These are phyloP conservation scores for Turritopsis dohrnii DNA, from an alignment of 30 jellyfish, hydroid and myxozoan species.

Conservation along the genomic window DNA sequence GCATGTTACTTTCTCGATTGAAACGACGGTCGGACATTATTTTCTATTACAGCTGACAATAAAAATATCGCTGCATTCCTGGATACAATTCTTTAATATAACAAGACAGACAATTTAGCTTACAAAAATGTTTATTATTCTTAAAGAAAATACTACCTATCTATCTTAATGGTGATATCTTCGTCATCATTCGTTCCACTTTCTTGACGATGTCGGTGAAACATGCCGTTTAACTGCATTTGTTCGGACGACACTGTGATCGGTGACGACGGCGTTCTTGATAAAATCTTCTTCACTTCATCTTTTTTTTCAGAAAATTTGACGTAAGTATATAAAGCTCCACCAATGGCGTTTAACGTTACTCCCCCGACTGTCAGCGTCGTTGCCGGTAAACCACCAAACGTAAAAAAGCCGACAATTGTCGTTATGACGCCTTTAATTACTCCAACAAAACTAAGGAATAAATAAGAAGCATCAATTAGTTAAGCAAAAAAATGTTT, in stretches of 20 bases:
- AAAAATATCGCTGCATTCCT: no score
- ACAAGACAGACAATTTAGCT: background rate
- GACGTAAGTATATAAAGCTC: slow-evolving; percentile 57
- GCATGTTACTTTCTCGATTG: no score
- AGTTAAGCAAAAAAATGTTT: background rate
- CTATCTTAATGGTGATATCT: background rate
- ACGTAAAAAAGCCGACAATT: slow-evolving; percentile 85
- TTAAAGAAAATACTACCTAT: background rate
- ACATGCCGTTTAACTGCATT: background rate
- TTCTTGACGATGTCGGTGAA: background rate
- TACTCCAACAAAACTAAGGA: slow-evolving; percentile 89
- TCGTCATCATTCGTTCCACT: background rate
- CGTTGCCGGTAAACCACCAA: slow-evolving; percentile 90
- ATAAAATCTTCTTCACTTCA: slow-evolving; percentile 10
- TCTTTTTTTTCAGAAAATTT: slow-evolving; percentile 66
- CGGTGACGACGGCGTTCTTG: background rate
- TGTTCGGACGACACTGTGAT: background rate
- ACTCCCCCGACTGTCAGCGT: slow-evolving; percentile 67
- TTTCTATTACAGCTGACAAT: no score
- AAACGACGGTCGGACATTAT: no score
- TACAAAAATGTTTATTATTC: background rate
- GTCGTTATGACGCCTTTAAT: slow-evolving; percentile 94
- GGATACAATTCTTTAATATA: no score
- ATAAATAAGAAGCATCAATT: background rate
- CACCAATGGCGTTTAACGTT: slow-evolving; percentile 82